Evolutionary conservation across 1,140 invertebrate genomes (phyloP).

Genomic region (Zaprionus davidi): DNA sequence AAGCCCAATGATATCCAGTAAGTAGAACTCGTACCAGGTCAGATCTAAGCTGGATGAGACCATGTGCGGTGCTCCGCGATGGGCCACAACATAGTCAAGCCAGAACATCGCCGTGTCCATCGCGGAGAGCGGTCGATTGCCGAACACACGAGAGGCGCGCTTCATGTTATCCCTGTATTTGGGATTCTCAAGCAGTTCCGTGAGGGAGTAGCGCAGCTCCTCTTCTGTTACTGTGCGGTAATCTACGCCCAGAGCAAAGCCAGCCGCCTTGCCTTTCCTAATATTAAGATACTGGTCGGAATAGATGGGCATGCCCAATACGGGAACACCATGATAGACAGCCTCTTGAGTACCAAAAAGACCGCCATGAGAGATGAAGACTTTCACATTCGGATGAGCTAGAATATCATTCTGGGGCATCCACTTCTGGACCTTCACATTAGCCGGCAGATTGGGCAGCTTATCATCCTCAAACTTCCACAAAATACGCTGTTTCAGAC

Average conservation of each 20-base stretch:
- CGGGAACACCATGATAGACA: conserved; percentile 86
- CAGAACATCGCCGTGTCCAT: conserved; percentile 87
- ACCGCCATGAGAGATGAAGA: conserved; percentile 88
- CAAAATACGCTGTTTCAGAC: conserved; percentile 86
- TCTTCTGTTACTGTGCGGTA: conserved; percentile 73
- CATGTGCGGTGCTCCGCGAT: conserved; percentile 86
- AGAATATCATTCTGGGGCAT: conserved; percentile 88
- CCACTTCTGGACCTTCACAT: conserved; percentile 87
- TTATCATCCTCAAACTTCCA: conserved; percentile 87
- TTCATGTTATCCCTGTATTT: conserved; percentile 83
- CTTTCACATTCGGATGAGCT: conserved; percentile 86
- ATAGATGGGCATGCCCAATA: conserved; percentile 87
- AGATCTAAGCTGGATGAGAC: conserved; percentile 85
- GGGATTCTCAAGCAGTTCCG: conserved; percentile 84
- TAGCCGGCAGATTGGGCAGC: conserved; percentile 85
- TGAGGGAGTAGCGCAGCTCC: conserved; percentile 76
- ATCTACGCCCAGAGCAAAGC: conserved; percentile 58
- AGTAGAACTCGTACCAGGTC: conserved; percentile 87
- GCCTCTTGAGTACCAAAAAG: conserved; percentile 87
- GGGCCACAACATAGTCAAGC: conserved; percentile 87
- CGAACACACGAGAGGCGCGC: conserved; percentile 84
- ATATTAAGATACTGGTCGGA: conserved; percentile 85
- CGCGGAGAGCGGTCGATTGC: conserved; percentile 85
- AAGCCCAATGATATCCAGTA: conserved; percentile 85
- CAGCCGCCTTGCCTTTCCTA: conserved; percentile 46